A percentile compares a stretch with the other conserved stretches of the same genome.
phyloP scores from a whole-genome alignment of 2,113 vertebrate species.

The Channa argus region DNA sequence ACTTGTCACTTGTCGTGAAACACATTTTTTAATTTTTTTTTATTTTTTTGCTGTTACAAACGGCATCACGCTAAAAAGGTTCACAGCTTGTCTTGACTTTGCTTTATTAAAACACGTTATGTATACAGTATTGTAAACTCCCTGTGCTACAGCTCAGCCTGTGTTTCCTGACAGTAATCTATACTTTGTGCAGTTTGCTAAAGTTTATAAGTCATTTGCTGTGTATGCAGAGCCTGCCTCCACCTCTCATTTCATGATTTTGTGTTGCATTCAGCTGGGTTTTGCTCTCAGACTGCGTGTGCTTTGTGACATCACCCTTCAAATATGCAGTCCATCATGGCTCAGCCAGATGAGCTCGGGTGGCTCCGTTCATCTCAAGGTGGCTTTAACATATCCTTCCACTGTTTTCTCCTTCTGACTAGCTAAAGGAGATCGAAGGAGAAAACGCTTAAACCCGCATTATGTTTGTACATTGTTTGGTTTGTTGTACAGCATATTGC shows the following conservation, averaged over 20 bases:
- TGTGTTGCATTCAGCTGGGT: slow-evolving; percentile 27
- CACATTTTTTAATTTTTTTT: background rate
- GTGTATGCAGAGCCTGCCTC: slow-evolving; percentile 17
- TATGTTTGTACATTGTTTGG: slow-evolving; percentile 10
- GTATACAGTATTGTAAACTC: slow-evolving; percentile 13
- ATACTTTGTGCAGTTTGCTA: slow-evolving; percentile 13
- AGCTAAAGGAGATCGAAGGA: slow-evolving; percentile 43
- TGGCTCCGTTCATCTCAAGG: slow-evolving; percentile 69
- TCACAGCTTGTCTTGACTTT: no score
- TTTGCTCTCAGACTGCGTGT: slow-evolving; percentile 53
- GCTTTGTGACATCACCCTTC: slow-evolving; percentile 77
- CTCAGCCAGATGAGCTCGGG: slow-evolving; percentile 55
- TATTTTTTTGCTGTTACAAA: background rate
- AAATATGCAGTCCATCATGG: slow-evolving; percentile 73
- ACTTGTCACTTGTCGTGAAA: no score
- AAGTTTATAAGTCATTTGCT: slow-evolving; percentile 24
- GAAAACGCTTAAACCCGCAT: slow-evolving; percentile 19
- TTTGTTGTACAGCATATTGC: slow-evolving; percentile 7
- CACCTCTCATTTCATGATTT: slow-evolving; percentile 7
- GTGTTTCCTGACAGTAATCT: background rate
- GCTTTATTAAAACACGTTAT: background rate
- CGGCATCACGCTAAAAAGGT: no score
- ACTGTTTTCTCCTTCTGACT: background rate
- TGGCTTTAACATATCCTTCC: slow-evolving; percentile 4
- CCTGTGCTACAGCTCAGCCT: background rate